phyloP scores from a whole-genome alignment of 2,797 vertebrate species.

The Gobio occitaniae region DNA sequence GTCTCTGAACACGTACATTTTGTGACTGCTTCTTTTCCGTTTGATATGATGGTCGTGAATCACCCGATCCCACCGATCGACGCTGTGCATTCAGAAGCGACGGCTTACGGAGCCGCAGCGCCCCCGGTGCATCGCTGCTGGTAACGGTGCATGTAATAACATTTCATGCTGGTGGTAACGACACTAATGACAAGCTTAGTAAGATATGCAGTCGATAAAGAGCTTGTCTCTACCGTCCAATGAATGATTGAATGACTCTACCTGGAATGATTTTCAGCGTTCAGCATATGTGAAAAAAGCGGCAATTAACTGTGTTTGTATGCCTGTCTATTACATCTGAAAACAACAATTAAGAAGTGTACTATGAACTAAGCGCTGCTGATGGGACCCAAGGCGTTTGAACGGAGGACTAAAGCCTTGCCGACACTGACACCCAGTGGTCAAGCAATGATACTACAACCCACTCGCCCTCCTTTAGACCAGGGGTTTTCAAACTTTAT shows the following conservation, averaged over 20 bases:
- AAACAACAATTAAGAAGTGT: conserved; percentile 26
- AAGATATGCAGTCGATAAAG: conserved; percentile 29
- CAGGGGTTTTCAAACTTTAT: too few species aligned
- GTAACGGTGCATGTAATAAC: conserved; percentile 50
- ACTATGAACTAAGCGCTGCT: not conserved
- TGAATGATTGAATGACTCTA: too few species aligned
- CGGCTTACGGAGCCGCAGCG: conserved; percentile 53
- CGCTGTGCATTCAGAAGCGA: conserved; percentile 27
- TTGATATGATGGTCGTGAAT: conserved; percentile 27
- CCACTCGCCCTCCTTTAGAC: not conserved
- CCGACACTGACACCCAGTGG: conserved; percentile 76
- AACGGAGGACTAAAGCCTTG: conserved; percentile 58
- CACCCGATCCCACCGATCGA: conserved; percentile 13
- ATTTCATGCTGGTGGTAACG: conserved; percentile 47
- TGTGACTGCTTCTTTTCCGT: conserved; percentile 12
- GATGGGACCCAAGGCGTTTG: not conserved
- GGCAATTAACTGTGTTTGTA: conserved; percentile 18
- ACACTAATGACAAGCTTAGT: conserved; percentile 63
- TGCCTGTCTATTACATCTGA: conserved; percentile 12
- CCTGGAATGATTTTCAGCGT: not conserved
- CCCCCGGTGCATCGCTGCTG: conserved; percentile 49
- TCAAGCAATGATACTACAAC: not conserved
- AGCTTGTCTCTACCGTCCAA: conserved; percentile 9
- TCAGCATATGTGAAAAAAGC: not conserved
- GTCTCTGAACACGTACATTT: conserved; percentile 63